Evolutionary conservation across 1,140 invertebrate species (phyloP), one percentile per base, ranked within the genome.

Genomic region (Drosophila aff.): DNA sequence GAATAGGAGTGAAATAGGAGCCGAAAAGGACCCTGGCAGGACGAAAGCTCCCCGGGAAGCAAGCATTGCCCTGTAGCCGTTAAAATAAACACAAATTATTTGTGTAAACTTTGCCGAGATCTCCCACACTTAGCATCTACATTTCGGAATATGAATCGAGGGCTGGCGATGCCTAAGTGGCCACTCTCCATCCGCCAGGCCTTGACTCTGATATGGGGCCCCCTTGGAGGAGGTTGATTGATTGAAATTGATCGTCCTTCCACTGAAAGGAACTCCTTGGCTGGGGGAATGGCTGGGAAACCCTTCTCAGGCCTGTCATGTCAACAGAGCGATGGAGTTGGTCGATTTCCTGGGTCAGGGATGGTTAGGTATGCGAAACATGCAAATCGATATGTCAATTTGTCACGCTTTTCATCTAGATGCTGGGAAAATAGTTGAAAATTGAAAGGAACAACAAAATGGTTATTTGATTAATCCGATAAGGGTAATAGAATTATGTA

Each of bases 41-140:
- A 62, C 38, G 53, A 72, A 21, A 8, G 43, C 52, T 57, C 23
- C 38, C 47, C 43, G 46, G 63, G 21, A 28, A 2, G 40, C 50
- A 60, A 65, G 82, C 74, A 69, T 64, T 68, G 46, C 46, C 57
- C 64, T 58, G 63, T 65, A 81, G 84, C 84, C 87, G 84, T 90
- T 84, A 89, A 89, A 89, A 89, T 89, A 89, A 89, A 89, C 84
- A 89, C 85, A 89, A 89, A 89, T 89, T 89, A 89, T 90, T 89
- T 89, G 84, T 90, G 84, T 90, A 89, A 89, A 90, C 84, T 89
- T 90, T 83, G 81, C 66, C 46, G 46, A 61, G 60, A 81, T 87
- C 72, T 74, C 72, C 43, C 66, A 49, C 52, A 57, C 28, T 57
- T 33, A 41, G 40, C 46, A 33, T 50, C 49, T n/a, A 28, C 53